A percentile compares a stretch with the other conserved stretches of the same genome.
Evolutionary conservation across 30 jellyfish, hydroid and myxozoan species (phyloP).

Genomic region (Mastigias papua): DNA sequence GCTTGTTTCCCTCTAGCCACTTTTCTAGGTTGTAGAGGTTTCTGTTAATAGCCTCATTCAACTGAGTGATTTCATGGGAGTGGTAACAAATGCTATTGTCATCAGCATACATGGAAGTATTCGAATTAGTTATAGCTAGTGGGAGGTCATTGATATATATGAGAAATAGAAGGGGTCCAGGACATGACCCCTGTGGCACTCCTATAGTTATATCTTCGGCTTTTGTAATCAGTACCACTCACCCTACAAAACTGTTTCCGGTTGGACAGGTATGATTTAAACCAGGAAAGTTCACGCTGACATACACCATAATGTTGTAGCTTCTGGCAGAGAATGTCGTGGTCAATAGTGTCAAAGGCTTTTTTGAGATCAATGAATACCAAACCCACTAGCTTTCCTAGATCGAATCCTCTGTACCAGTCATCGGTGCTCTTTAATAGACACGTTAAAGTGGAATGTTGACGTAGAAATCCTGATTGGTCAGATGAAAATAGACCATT

Average conservation of each 20-base stretch:
- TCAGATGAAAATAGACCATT: conserved; percentile 36
- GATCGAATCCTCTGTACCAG: conserved; percentile 4
- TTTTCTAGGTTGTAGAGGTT: conserved; percentile 14
- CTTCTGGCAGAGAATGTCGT: conserved; percentile 12
- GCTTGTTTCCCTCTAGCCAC: conserved; percentile 17
- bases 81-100: conserved; percentile 23
- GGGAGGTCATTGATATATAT: conserved; percentile 55
- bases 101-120: conserved; percentile 51
- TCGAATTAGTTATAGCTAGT: conserved; percentile 20
- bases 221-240: conserved; percentile 3
- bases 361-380: conserved; percentile 1
- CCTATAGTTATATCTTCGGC: conserved; percentile 11
- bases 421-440: background rate
- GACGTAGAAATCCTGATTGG: conserved; percentile 16
- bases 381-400: background rate
- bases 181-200: conserved; percentile 51
- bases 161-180: conserved; percentile 47
- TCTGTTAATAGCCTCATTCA: conserved; percentile 50
- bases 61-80: conserved; percentile 21
- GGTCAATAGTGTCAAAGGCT: conserved; percentile 2
- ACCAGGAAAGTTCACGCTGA: conserved; percentile 32
- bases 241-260: conserved; percentile 37
- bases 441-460: conserved; percentile 2
- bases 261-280: conserved; percentile 45
- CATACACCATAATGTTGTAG: conserved; percentile 21